phyloP scores from a whole-genome alignment of 2,797 vertebrate genomes.

The Macrochelys suwanniensis region DNA sequence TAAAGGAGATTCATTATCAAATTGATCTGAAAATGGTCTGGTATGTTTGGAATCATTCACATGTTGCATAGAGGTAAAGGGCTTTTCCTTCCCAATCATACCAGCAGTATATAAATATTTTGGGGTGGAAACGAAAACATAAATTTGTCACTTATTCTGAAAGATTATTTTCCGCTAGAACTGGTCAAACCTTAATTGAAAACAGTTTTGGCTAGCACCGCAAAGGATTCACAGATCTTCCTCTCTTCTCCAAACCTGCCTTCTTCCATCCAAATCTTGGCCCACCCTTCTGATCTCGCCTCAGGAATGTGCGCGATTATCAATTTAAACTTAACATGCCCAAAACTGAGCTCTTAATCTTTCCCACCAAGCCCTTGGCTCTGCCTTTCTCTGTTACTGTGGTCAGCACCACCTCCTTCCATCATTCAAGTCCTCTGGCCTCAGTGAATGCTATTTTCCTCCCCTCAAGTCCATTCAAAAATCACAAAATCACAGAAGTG shows the following conservation, averaged over 20 bases:
- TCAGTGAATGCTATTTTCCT: not conserved
- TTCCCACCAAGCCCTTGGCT: not conserved
- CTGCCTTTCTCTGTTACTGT: not conserved
- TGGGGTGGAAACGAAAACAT: not conserved
- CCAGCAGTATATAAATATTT: constrained; percentile 37
- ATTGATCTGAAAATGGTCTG: constrained; percentile 53
- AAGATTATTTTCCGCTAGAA: not conserved
- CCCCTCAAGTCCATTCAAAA: not conserved
- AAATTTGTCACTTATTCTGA: not conserved
- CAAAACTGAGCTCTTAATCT: not conserved
- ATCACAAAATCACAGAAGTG: not conserved
- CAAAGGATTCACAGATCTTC: not conserved
- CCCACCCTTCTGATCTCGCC: not conserved
- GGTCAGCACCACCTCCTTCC: not conserved
- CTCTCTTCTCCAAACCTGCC: not conserved
- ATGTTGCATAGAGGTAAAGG: constrained; percentile 38
- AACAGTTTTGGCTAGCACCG: not conserved
- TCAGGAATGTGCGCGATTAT: not conserved
- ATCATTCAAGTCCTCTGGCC: not conserved
- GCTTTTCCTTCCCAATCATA: constrained; percentile 31
- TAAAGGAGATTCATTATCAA: constrained; percentile 65
- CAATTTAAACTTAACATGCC: not conserved
- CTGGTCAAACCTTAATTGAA: constrained; percentile 7
- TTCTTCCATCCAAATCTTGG: not conserved
- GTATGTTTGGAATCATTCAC: constrained; percentile 61